Conservation (phyloP, 2,113 vertebrate genomes). For the Lethenteron reissneri region DNA sequence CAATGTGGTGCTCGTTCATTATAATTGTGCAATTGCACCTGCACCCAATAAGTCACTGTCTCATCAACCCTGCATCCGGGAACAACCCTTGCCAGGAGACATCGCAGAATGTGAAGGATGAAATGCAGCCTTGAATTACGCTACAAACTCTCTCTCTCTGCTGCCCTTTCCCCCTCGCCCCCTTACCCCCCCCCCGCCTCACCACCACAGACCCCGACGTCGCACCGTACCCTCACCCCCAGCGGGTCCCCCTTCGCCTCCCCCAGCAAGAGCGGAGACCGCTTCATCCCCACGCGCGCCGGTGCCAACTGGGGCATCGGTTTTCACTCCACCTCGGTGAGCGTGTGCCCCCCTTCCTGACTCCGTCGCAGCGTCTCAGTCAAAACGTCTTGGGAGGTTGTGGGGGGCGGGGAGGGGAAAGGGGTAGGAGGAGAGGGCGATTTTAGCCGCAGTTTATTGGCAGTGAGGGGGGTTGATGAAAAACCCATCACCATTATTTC, state of each 20-base stretch:
- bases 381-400: too few species aligned
- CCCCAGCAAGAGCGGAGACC: constrained; percentile 82
- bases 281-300: constrained; percentile 85
- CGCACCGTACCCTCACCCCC: constrained; percentile 52
- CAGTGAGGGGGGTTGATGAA: too few species aligned
- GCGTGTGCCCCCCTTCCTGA: constrained; percentile 10
- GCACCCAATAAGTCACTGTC: too few species aligned
- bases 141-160: not conserved
- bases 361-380: too few species aligned
- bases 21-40: too few species aligned
- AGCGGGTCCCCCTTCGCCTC: constrained; percentile 81
- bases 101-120: not conserved
- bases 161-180: not conserved
- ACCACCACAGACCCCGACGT: constrained; percentile 33
- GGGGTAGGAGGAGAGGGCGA: too few species aligned
- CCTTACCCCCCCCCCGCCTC: constrained; percentile 8
- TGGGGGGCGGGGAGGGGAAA: too few species aligned
- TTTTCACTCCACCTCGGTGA: constrained; percentile 89
- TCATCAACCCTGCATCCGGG: too few species aligned
- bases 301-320: constrained; percentile 97
- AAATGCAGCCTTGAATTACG: not conserved
- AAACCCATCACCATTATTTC: too few species aligned
- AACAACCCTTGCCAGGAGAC: not conserved
- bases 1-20: too few species aligned
- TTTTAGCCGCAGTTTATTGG: too few species aligned